Conservation (phyloP, 2,888 invertebrate genomes). For the Chironomus tentans region DNA sequence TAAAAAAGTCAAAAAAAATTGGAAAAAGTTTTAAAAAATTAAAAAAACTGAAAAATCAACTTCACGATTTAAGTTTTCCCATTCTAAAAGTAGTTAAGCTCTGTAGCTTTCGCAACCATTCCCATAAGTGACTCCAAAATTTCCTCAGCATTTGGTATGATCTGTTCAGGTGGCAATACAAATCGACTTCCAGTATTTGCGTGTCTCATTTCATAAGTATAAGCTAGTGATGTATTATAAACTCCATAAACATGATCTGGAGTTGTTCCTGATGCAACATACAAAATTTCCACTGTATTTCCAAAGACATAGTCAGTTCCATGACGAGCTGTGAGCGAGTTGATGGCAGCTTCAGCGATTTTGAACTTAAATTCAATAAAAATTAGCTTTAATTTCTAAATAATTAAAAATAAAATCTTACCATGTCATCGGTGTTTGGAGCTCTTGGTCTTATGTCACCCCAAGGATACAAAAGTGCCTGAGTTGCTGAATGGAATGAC, state of each 20-base stretch:
- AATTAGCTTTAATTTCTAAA: constrained; percentile 43
- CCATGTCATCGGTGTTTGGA: constrained; percentile 37
- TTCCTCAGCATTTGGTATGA: constrained; percentile 52
- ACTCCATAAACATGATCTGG: constrained; percentile 48
- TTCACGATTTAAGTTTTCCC: too few relatives aligned
- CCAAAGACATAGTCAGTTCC: constrained; percentile 46
- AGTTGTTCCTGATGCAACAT: constrained; percentile 6
- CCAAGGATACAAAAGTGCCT: constrained; percentile 51
- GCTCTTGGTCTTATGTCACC: constrained; percentile 43
- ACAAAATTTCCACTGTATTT: constrained; percentile 48
- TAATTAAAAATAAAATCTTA: constrained; percentile 30
- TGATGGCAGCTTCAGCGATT: constrained; percentile 46
- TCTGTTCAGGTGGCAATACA: constrained; percentile 54
- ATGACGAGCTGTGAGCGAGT: constrained; percentile 44
- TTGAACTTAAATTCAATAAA: constrained; percentile 28
- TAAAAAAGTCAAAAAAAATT: too few relatives aligned
- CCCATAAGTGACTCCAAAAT: constrained; percentile 47
- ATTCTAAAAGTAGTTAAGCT: constrained; percentile 41
- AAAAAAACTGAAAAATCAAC: too few relatives aligned
- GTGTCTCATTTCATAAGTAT: constrained; percentile 49
- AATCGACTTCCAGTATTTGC: constrained; percentile 61
- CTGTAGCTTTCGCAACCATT: constrained; percentile 44
- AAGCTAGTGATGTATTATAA: constrained; percentile 44
- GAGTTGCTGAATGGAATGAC: constrained; percentile 57
- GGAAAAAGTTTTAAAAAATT: too few relatives aligned